A percentile compares a stretch with the other conserved stretches of the same genome.
Evolutionary conservation across 2,797 vertebrate genomes (phyloP).

Genomic region (Enteromius mattozi): DNA sequence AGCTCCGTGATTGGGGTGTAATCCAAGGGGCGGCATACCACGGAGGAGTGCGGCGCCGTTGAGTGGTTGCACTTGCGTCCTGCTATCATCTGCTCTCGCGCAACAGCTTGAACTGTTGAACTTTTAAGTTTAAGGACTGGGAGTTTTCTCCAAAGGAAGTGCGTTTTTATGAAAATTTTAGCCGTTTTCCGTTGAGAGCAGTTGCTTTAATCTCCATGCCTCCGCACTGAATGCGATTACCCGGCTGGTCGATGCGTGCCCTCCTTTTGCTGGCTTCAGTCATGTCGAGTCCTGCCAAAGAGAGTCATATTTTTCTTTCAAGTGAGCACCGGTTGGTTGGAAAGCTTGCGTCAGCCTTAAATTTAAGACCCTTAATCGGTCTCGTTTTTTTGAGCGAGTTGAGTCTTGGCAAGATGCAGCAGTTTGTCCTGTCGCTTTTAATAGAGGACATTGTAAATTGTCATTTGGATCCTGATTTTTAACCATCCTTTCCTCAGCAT

Average conservation of each 20-base stretch:
- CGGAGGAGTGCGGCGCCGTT: conserved; percentile 85
- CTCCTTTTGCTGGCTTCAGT: conserved; percentile 99
- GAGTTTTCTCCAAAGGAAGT: conserved; percentile 43
- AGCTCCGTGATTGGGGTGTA: conserved; percentile 55
- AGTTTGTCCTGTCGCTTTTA: conserved; percentile 47
- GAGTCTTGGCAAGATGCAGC: conserved; percentile 65
- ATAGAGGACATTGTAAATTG: conserved; percentile 31
- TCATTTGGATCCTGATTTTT: conserved; percentile 35
- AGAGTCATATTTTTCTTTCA: conserved; percentile 93
- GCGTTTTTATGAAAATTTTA: conserved; percentile 39
- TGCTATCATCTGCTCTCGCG: conserved; percentile 75
- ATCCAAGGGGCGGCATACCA: conserved; percentile 88
- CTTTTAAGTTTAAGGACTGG: conserved; percentile 73
- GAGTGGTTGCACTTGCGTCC: conserved; percentile 76
- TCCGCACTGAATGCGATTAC: conserved; percentile 62
- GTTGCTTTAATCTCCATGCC: conserved; percentile 57
- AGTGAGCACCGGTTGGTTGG: conserved; percentile 96
- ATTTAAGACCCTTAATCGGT: conserved; percentile 33
- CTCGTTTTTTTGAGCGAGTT: conserved; percentile 42
- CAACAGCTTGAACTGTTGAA: conserved; percentile 80
- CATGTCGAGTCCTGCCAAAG: conserved; percentile 99
- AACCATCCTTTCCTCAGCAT: conserved; percentile 40
- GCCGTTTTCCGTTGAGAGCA: conserved; percentile 43
- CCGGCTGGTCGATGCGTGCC: conserved; percentile 73
- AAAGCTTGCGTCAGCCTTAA: conserved; percentile 86